phyloP scores from a whole-genome alignment of 35 echinoderm and acorn worm species.

The Eucidaris tribuloides region DNA sequence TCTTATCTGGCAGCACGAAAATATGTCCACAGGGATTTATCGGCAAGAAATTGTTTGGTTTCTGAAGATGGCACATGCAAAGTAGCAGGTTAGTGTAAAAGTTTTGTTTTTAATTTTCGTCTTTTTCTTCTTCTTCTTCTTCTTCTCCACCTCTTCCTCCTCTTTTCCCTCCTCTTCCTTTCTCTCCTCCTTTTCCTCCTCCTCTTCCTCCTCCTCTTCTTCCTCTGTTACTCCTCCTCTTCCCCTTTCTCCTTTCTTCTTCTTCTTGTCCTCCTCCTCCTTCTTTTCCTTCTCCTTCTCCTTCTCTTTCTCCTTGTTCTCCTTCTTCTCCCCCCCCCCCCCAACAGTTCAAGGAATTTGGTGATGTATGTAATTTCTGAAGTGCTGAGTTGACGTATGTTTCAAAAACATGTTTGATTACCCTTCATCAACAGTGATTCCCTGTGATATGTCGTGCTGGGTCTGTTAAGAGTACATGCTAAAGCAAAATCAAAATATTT shows the following conservation, averaged over 20 bases:
- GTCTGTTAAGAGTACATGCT: no score
- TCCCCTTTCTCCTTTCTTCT: not conserved
- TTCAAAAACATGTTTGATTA: no score
- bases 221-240: not conserved
- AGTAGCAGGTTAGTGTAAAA: slow-evolving; percentile 70
- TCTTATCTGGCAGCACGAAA: slow-evolving; percentile 73
- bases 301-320: not conserved
- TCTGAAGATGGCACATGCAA: slow-evolving; percentile 79
- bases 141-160: not conserved
- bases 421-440: no score
- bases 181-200: not conserved
- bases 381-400: no score
- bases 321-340: not conserved
- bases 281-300: not conserved
- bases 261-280: not conserved
- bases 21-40: slow-evolving; percentile 89
- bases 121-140: not conserved
- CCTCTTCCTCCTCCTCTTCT: not conserved
- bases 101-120: not conserved
- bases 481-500: no score
- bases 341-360: no score
- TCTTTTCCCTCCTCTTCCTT: not conserved
- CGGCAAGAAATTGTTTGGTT: slow-evolving; percentile 91
- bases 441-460: no score
- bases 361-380: no score